A percentile compares a stretch with the other conserved stretches of the same genome.
Evolutionary conservation across 2,888 invertebrate species (phyloP).

Genomic region (Lycophotia porphyrea): DNA sequence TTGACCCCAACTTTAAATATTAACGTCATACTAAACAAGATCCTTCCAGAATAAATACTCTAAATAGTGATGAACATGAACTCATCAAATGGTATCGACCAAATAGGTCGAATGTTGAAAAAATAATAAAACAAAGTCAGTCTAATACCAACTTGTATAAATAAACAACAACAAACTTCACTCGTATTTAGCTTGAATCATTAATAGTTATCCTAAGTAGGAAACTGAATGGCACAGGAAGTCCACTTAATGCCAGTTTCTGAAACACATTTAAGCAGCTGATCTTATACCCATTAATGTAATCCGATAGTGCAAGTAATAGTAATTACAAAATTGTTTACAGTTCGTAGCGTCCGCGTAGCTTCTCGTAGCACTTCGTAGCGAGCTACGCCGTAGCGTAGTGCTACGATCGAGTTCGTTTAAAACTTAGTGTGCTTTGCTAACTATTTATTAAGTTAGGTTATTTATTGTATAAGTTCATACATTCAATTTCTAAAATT

Average conservation of each 20-base stretch:
- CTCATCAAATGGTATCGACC: neutral
- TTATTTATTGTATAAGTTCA: conserved; percentile 63
- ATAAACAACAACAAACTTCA: neutral
- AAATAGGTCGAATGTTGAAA: neutral
- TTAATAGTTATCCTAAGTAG: neutral
- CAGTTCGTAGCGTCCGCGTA: conserved; percentile 30
- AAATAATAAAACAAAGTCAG: neutral
- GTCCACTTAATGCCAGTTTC: neutral
- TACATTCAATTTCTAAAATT: conserved; percentile 63
- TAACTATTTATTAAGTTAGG: conserved; percentile 63
- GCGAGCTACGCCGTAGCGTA: conserved; percentile 58
- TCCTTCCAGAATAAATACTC: neutral
- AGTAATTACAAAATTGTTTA: conserved; percentile 51
- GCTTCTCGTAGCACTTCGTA: conserved; percentile 48
- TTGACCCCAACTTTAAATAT: neutral
- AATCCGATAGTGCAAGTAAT: conserved; percentile 24
- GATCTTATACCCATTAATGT: conserved; percentile 8
- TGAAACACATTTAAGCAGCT: conserved; percentile 11
- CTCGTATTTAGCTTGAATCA: neutral
- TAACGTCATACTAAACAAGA: neutral
- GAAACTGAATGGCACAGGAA: conserved; percentile 1
- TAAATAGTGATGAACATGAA: neutral
- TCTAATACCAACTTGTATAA: neutral
- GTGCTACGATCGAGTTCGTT: conserved; percentile 56
- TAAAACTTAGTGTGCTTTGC: conserved; percentile 57